Conservation (phyloP, 2,888 invertebrate genomes). For the Synanthedon andrenaeformis region DNA sequence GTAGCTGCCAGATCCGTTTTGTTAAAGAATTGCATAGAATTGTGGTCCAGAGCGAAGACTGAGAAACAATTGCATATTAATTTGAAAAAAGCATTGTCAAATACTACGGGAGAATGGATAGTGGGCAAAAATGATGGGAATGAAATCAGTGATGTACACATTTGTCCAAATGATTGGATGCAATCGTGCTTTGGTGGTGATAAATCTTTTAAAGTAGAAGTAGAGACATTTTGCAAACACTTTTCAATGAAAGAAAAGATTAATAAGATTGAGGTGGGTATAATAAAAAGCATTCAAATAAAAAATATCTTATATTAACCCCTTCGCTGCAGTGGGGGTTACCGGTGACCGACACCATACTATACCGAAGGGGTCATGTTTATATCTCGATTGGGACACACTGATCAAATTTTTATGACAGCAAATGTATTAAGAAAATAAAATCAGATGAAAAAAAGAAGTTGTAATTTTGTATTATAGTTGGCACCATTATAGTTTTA, state of each 20-base stretch:
- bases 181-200: slow-evolving; percentile 62
- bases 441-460: no score
- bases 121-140: slow-evolving; percentile 5
- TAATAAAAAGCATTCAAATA: no score
- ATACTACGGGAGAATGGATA: slow-evolving; percentile 34
- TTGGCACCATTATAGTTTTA: no score
- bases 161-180: slow-evolving; percentile 66
- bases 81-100: slow-evolving; percentile 61
- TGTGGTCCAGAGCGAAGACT: slow-evolving; percentile 79
- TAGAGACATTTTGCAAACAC: slow-evolving; percentile 92
- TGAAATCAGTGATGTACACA: slow-evolving; percentile 17
- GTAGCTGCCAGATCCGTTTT: slow-evolving; percentile 86
- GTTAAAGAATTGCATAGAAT: slow-evolving; percentile 80
- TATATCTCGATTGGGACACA: no score
- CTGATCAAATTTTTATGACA: no score
- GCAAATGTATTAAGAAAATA: no score
- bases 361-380: no score
- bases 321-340: no score
- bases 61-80: slow-evolving; percentile 72
- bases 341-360: no score
- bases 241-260: slow-evolving; percentile 85
- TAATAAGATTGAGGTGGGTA: slow-evolving; percentile 83
- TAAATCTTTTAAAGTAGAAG: slow-evolving; percentile 83
- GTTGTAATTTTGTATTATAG: no score
- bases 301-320: no score